Evolutionary conservation across 1,140 invertebrate genomes (phyloP), one percentile per base, ranked within the genome.

Genomic region (Apolygus lucorum): DNA sequence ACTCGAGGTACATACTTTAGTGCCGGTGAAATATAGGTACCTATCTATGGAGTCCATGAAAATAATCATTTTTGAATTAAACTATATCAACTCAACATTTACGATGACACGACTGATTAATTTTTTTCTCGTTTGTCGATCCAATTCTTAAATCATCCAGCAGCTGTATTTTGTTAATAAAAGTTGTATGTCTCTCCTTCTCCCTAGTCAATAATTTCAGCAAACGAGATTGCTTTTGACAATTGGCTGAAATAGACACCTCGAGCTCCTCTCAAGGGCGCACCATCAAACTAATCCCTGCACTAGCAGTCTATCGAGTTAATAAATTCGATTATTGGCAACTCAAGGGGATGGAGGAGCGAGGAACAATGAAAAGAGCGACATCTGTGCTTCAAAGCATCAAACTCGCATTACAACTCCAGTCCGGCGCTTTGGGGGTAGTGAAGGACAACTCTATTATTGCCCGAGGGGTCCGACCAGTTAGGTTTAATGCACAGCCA

Each of bases 271-370:
- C 34, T 49, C 17, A 17, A 49, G 34, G 17, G 34, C 34, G 8
- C 17, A 8, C 54, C 54, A 25, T 11, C 54, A 8, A n/a, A n/a
- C n/a, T n/a, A 62, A 62, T 62, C 54, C 54, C 54, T 8, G 54
- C 54, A n/a, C 26, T 14, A 63, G 54, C 24, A 24, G 21, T 42
- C 34, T 62, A 69, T 17, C n/a, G 24, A 64, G 63, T 70, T 52
- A 42, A 70, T 70, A 70, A 70, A 70, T 70, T 70, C 69, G 69
- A 70, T 70, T 70, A 70, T 66, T 34, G n/a, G 59, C 11, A 8
- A 11, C 8, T 49, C 14, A 24, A 4, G 2, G 2, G 65, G n/a
- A n/a, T n/a, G 65, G 28, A 63, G 14, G 27, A 68, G 49, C 24
- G 52, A 25, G 17, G 68, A 28, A 22, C 28, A 13, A 28, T 25